A percentile compares a stretch with the other conserved stretches of the same genome.
These are phyloP conservation scores for Drosophila glabriapex DNA, from an alignment of 2,888 invertebrate genomes.

Conservation along the genomic window DNA sequence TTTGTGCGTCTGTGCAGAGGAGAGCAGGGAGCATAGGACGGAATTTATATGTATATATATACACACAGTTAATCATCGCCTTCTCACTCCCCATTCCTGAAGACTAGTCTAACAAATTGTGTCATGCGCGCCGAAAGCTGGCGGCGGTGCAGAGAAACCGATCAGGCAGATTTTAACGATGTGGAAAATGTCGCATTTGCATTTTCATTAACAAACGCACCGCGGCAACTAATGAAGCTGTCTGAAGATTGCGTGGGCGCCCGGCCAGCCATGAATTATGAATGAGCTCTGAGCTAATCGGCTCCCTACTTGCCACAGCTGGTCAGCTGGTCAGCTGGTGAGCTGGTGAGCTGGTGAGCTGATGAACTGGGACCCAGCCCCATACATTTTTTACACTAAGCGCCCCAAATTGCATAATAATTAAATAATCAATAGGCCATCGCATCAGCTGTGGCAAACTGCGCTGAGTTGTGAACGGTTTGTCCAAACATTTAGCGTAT, in stretches of 20 bases:
- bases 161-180: conserved; percentile 39
- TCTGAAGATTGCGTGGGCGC: conserved; percentile 36
- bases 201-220: conserved; percentile 35
- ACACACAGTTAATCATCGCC: conserved; percentile 17
- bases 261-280: conserved; percentile 31
- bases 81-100: conserved; percentile 3
- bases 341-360: neutral
- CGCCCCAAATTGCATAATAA: conserved; percentile 40
- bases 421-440: conserved; percentile 8
- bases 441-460: neutral
- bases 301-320: neutral
- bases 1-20: conserved; percentile 9
- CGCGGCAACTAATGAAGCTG: conserved; percentile 55
- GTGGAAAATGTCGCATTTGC: conserved; percentile 64
- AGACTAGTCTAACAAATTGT: conserved; percentile 5
- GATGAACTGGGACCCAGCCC: neutral
- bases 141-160: conserved; percentile 27
- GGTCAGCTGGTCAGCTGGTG: conserved; percentile 3
- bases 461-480: conserved; percentile 16
- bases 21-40: neutral
- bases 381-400: conserved; percentile 16
- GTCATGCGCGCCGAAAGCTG: conserved; percentile 10
- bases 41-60: neutral
- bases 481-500: conserved; percentile 48
- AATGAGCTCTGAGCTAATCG: conserved; percentile 36